These are phyloP conservation scores for Ceratina japonica DNA, from an alignment of 1,140 invertebrate species.

Conservation along the genomic window DNA sequence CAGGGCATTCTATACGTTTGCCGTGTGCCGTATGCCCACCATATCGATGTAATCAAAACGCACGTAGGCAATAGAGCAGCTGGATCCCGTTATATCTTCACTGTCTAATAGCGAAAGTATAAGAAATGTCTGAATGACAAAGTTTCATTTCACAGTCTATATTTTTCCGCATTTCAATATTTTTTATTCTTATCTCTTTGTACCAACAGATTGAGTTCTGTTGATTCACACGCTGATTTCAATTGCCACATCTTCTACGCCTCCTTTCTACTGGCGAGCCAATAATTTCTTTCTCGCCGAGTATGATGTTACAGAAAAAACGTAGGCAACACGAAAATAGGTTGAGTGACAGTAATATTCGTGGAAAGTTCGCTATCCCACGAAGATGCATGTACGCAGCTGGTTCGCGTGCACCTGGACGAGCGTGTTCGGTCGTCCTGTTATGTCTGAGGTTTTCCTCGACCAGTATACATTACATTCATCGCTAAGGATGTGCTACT, in stretches of 20 bases:
- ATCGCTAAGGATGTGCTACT: constrained; percentile 6
- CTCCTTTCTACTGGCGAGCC: not conserved
- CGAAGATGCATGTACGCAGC: not conserved
- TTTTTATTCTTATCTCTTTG: not conserved
- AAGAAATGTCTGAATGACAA: not conserved
- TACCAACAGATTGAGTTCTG: not conserved
- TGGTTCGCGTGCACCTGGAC: not conserved
- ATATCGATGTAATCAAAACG: constrained; percentile 32
- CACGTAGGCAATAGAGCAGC: constrained; percentile 26
- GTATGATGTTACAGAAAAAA: constrained; percentile 3
- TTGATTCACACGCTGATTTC: not conserved
- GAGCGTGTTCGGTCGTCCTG: not conserved
- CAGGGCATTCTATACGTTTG: constrained; percentile 13
- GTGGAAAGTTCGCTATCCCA: not conserved
- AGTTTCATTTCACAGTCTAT: not conserved
- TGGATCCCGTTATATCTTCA: not conserved
- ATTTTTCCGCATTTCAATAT: not conserved
- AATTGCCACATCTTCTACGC: not conserved
- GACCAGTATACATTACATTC: constrained; percentile 16
- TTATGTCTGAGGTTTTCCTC: not conserved
- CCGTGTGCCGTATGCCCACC: not conserved
- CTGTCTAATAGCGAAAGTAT: not conserved
- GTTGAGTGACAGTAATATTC: constrained; percentile 3
- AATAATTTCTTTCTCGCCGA: not conserved
- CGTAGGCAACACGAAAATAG: not conserved